Conservation (phyloP, 2,113 vertebrate genomes). For the Oreochromis aureus region DNA sequence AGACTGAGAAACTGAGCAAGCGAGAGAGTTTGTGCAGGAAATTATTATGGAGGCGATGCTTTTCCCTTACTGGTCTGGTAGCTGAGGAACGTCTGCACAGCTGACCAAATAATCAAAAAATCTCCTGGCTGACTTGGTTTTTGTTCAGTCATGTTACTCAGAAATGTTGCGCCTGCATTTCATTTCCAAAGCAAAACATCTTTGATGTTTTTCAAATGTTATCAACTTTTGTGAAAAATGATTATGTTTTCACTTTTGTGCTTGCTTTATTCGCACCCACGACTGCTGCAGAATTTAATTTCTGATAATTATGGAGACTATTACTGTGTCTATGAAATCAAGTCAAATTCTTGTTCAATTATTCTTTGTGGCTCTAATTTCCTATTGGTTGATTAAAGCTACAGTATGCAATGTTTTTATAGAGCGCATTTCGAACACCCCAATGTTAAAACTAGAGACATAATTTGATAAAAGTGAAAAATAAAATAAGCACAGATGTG, state of each 20-base stretch:
- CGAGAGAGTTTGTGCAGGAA: too few relatives aligned
- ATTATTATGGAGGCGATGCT: too few relatives aligned
- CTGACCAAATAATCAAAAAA: background rate
- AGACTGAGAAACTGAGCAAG: rapidly evolving
- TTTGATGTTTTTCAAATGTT: background rate
- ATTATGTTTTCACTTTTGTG: background rate
- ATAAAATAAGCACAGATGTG: background rate
- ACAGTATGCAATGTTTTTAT: background rate
- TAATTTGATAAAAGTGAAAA: background rate
- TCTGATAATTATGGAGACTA: background rate
- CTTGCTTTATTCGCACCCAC: rapidly evolving
- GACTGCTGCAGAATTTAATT: background rate
- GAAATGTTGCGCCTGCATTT: background rate
- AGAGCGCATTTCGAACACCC: rapidly evolving
- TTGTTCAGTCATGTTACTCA: background rate
- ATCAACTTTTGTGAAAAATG: background rate
- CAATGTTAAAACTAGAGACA: background rate
- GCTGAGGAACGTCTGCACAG: background rate
- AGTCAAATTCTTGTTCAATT: background rate
- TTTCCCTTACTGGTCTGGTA: too few relatives aligned
- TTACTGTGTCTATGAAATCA: background rate
- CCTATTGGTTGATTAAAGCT: background rate
- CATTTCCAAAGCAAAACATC: background rate
- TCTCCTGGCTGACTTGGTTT: background rate
- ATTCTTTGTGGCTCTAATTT: background rate